Evolutionary conservation across 2,888 invertebrate species (phyloP), one percentile per base, ranked within the genome.

Genomic region (Clistopyga incitator): DNA sequence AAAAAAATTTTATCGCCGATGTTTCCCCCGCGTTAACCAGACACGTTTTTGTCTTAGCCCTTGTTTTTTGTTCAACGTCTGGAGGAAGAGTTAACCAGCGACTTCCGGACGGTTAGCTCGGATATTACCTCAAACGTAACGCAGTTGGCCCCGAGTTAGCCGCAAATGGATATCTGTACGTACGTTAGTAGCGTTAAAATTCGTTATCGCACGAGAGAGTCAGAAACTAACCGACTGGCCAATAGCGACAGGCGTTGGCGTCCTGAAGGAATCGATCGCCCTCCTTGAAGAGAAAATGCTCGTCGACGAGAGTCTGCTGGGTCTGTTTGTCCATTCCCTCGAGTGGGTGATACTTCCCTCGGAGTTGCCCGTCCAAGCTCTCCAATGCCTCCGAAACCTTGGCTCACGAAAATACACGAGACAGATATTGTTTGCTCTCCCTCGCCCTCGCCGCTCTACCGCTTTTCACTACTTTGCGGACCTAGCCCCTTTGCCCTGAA

Each of bases 231-330:
- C 95, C 96, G 64, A 94, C 94, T 74, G 96, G 96, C 96, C 96
- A 96, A 93, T 94, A 96, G 81, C 95, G 95, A 92, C 95, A 95
- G 81, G 95, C 94, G 78, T 95, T 95, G 68, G 95, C 95, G 64
- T 94, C 94, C 85, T 94, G 93, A 65, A 95, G 90, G 88, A 93
- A 94, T 82, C 94, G 93, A 91, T 95, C 95, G n/a, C 95, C 95
- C 86, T 95, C 95, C 90, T 95, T 95, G 93, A 96, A 96, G 71
- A 96, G 93, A 90, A 96, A 95, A 89, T 95, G 95, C 81, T 96
- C 95, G 65, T 84, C 80, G 52, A 68, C 71, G 82, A 79, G 75
- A 82, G 59, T 67, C 72, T 81, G 72, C 71, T 70, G 64, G 82
- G 83, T 85, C 75, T 86, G 80, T 85, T 84, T 82, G 87, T 86